These are phyloP conservation scores for Centruroides vittatus DNA, from an alignment of 1,140 invertebrate species.

Conservation along the genomic window DNA sequence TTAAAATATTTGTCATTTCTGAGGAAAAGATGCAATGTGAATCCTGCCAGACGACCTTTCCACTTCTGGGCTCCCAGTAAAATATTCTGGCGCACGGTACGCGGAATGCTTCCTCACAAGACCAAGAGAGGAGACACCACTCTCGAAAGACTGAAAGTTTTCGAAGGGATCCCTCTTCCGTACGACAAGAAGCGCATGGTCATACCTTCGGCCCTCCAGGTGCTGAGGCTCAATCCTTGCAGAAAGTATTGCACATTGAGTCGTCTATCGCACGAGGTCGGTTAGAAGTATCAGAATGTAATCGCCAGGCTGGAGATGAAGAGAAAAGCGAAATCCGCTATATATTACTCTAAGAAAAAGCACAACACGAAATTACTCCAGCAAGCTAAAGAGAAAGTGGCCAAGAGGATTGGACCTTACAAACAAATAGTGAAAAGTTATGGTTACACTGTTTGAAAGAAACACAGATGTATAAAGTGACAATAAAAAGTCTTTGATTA, in stretches of 20 bases:
- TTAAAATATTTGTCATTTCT: constrained; percentile 95
- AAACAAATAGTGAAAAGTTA: constrained; percentile 12
- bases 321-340: constrained; percentile 77
- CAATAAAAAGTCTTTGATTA: too few relatives aligned
- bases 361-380: constrained; percentile 55
- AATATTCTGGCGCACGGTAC: constrained; percentile 91
- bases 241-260: constrained; percentile 95
- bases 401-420: constrained; percentile 50
- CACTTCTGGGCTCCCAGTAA: constrained; percentile 93
- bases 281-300: constrained; percentile 97
- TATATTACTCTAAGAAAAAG: constrained; percentile 64
- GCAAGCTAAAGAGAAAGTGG: constrained; percentile 59
- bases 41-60: constrained; percentile 93
- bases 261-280: constrained; percentile 92
- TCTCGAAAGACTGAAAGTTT: constrained; percentile 74
- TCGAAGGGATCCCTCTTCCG: constrained; percentile 91
- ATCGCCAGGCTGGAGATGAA: constrained; percentile 87
- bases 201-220: constrained; percentile 83
- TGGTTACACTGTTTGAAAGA: constrained; percentile 21
- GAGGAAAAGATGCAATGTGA: constrained; percentile 94
- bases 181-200: constrained; percentile 90
- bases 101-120: constrained; percentile 99
- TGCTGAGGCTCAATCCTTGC: constrained; percentile 87
- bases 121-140: constrained; percentile 87
- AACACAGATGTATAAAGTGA: neutral